Evolutionary conservation across 2,113 vertebrate species (phyloP).

Genomic region (Varanus salvator): DNA sequence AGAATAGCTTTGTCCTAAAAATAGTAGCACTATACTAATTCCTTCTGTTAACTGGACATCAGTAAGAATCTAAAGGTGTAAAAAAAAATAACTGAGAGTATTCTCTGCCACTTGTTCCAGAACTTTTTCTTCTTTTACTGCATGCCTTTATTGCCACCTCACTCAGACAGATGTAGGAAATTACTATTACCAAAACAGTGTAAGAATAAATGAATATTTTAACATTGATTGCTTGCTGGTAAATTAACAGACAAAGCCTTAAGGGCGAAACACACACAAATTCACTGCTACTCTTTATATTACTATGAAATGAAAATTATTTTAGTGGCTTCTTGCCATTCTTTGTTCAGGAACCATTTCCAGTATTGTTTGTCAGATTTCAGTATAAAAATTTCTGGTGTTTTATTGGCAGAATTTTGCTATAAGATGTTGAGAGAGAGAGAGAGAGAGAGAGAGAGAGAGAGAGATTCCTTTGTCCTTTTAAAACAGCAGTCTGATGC

Average conservation of each 20-base stretch:
- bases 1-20: background rate
- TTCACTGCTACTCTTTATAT: background rate
- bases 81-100: conserved; percentile 1
- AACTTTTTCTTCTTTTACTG: background rate
- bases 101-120: background rate
- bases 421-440: too few species aligned
- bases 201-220: conserved; percentile 41
- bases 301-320: conserved; percentile 16
- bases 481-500: background rate
- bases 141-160: background rate
- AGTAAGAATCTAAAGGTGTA: background rate
- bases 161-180: background rate
- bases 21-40: background rate
- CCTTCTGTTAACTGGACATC: background rate
- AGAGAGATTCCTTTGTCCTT: background rate
- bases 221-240: conserved; percentile 17
- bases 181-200: conserved; percentile 17
- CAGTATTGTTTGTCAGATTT: background rate
- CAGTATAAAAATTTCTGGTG: background rate
- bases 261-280: background rate
- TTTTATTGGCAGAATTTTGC: background rate
- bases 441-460: too few species aligned
- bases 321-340: background rate
- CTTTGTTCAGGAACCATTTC: background rate
- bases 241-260: conserved; percentile 20